A percentile compares a stretch with the other conserved stretches of the same genome.
Conservation (phyloP, 2,113 vertebrate genomes). For the Gopherus evgoodei region DNA sequence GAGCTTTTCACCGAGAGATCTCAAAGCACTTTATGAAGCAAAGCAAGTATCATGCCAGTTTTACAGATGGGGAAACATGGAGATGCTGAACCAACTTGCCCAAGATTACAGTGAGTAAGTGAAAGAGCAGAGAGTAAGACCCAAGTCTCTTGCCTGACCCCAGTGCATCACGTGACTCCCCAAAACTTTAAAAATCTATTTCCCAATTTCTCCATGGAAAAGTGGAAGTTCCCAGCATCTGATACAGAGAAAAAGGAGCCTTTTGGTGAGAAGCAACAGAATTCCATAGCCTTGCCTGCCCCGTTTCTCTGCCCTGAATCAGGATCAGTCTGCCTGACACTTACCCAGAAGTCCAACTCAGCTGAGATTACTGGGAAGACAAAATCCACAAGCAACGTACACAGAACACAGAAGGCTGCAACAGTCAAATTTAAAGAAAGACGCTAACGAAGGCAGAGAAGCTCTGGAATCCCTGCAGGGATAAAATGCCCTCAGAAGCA, state of each 20-base stretch:
- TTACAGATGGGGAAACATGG: background rate
- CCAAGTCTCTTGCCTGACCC: background rate
- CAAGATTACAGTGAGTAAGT: accelerated
- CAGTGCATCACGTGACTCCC: background rate
- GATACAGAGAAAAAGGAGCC: background rate
- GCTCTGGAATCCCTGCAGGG: accelerated
- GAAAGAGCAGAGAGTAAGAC: accelerated
- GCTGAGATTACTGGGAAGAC: accelerated
- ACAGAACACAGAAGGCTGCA: background rate
- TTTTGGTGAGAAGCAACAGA: background rate
- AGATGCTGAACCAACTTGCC: background rate
- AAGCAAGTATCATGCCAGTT: accelerated
- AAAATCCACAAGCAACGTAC: background rate
- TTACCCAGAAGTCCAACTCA: background rate
- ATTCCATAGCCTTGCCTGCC: background rate
- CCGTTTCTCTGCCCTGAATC: accelerated
- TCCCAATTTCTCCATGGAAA: accelerated
- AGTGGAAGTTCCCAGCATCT: background rate
- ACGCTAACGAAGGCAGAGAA: background rate
- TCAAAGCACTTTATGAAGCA: background rate
- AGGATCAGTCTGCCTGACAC: accelerated
- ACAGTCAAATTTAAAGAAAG: accelerated
- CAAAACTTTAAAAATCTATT: background rate
- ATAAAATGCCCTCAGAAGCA: background rate
- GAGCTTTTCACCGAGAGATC: background rate